Conservation (phyloP, 1,140 invertebrate species). For the Caenorhabditis elegans region DNA sequence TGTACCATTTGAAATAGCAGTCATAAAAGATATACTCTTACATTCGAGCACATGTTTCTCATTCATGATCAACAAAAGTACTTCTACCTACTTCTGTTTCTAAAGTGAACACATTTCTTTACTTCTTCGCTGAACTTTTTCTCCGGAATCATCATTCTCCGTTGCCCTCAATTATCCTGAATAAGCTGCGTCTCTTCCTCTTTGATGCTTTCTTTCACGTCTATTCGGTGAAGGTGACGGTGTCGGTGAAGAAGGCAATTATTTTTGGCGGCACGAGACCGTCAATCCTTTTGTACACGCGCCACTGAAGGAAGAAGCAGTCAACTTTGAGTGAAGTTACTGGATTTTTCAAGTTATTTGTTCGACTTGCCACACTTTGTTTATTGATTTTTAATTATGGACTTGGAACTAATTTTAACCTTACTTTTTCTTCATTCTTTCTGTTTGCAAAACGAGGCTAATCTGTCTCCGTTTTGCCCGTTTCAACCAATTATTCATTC, state of each 20-base stretch:
- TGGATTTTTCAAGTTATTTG: not conserved
- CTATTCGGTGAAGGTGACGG: not conserved
- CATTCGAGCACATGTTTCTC: conserved; percentile 21
- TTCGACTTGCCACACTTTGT: too few relatives aligned
- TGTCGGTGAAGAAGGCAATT: conserved; percentile 9
- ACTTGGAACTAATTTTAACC: not conserved
- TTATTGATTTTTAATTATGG: too few relatives aligned
- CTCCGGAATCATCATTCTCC: conserved; percentile 1
- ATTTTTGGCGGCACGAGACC: conserved; percentile 20
- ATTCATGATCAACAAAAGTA: not conserved
- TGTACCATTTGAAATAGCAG: conserved; percentile 1
- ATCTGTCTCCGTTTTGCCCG: not conserved
- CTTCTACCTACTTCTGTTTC: not conserved
- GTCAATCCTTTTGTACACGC: not conserved
- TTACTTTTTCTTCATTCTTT: not conserved
- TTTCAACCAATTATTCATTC: not conserved
- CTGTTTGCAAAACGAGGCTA: not conserved
- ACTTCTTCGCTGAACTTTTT: not conserved
- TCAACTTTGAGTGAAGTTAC: conserved; percentile 4
- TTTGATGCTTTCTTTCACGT: not conserved
- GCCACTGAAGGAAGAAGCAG: not conserved
- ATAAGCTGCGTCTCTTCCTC: conserved; percentile 25
- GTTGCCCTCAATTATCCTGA: conserved; percentile 30
- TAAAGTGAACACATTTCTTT: not conserved
- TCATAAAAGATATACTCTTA: conserved; percentile 17